A percentile compares a stretch with the other conserved stretches of the same genome.
phyloP scores from a whole-genome alignment of 2,888 invertebrate species.

The Meteorus colon region DNA sequence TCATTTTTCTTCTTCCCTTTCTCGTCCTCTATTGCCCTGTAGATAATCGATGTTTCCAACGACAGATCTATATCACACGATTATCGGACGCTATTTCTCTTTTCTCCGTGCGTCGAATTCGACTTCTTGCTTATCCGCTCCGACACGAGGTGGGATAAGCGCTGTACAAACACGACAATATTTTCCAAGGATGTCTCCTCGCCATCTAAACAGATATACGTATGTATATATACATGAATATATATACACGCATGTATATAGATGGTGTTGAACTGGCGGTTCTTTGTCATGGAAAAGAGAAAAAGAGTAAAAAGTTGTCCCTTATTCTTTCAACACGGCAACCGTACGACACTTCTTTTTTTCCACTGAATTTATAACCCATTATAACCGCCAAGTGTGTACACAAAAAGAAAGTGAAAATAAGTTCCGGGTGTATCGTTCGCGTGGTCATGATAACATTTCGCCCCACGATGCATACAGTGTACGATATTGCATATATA shows the following conservation, averaged over 20 bases:
- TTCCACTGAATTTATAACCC: not conserved
- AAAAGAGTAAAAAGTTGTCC: not conserved
- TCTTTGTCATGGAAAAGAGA: not conserved
- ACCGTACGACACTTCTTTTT: not conserved
- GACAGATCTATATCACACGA: not conserved
- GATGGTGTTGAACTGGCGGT: not conserved
- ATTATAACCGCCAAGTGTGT: not conserved
- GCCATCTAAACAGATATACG: not conserved
- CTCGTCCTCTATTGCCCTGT: not conserved
- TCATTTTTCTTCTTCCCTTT: not conserved
- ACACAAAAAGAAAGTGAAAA: slow-evolving; percentile 14
- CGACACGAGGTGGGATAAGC: slow-evolving; percentile 9
- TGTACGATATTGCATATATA: not conserved
- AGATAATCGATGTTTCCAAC: not conserved
- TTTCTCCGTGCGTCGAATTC: slow-evolving; percentile 2
- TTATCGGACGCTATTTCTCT: slow-evolving; percentile 10
- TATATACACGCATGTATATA: not conserved
- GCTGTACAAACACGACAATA: slow-evolving; percentile 5
- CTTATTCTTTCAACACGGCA: not conserved
- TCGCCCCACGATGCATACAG: not conserved
- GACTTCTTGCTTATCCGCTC: not conserved
- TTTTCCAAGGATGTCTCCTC: not conserved
- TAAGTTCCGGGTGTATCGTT: slow-evolving; percentile 39
- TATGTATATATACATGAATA: not conserved
- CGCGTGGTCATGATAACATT: slow-evolving; percentile 39